Evolutionary conservation across 2,797 vertebrate species (phyloP).

Genomic region (Pogoniulus pusillus): DNA sequence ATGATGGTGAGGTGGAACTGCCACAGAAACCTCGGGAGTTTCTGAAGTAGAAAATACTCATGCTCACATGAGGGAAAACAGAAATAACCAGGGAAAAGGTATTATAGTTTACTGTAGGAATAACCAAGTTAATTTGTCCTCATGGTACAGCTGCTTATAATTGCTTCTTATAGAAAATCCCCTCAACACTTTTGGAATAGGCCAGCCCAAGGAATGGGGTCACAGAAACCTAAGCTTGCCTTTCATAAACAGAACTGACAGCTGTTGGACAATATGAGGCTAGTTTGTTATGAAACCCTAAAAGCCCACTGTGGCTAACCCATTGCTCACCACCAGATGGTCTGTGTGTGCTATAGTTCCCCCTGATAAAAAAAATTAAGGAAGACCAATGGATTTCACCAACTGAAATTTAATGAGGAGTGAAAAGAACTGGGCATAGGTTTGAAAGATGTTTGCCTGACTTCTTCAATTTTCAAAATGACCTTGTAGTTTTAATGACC

Average conservation of each 20-base stretch:
- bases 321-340: not conserved
- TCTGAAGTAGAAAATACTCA: not conserved
- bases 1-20: not conserved
- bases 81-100: not conserved
- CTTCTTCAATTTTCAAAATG: not conserved
- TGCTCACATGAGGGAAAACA: not conserved
- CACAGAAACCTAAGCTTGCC: not conserved
- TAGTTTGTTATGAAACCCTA: not conserved
- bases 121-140: not conserved
- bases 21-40: not conserved
- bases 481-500: constrained; percentile 18
- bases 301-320: not conserved
- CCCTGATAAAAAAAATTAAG: not conserved
- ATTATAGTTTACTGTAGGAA: not conserved
- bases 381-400: not conserved
- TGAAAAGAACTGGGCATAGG: not conserved
- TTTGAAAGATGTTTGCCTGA: not conserved
- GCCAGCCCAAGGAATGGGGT: not conserved
- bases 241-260: not conserved
- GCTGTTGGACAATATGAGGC: not conserved
- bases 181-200: not conserved
- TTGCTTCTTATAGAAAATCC: not conserved
- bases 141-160: not conserved
- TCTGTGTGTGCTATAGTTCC: not conserved
- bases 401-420: constrained; percentile 31